Conservation (phyloP, 53 echinoderm and acorn worm genomes). For the Henricia sp. region DNA sequence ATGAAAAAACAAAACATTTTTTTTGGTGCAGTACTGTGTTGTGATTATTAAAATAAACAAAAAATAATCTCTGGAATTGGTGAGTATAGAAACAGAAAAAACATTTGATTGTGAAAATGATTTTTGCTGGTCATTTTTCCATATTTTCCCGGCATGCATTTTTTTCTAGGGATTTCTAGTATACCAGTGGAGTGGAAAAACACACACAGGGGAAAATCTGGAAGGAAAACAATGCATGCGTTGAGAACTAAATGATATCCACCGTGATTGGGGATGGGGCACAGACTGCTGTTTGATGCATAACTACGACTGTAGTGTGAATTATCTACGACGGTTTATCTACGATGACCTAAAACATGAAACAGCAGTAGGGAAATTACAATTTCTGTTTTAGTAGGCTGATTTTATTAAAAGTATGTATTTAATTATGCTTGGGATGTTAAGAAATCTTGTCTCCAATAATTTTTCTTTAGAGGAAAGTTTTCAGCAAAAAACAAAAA, state of each 20-base stretch:
- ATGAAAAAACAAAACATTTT: not conserved
- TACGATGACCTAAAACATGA: slow-evolving; percentile 11
- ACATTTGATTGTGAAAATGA: too few relatives aligned
- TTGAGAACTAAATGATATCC: slow-evolving; percentile 34
- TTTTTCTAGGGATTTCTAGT: slow-evolving; percentile 53
- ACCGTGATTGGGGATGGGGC: slow-evolving; percentile 26
- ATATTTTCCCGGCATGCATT: slow-evolving; percentile 53
- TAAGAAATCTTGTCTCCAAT: too few relatives aligned
- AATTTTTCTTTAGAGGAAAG: too few relatives aligned
- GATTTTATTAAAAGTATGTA: not conserved
- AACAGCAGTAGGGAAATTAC: slow-evolving; percentile 9
- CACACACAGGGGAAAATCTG: slow-evolving; percentile 63
- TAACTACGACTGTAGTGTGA: not conserved
- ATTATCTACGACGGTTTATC: not conserved
- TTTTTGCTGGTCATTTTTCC: slow-evolving; percentile 42
- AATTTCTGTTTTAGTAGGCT: slow-evolving; percentile 1
- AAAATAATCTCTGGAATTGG: too few relatives aligned
- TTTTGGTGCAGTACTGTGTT: too few relatives aligned
- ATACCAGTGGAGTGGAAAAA: slow-evolving; percentile 35
- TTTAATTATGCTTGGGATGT: too few relatives aligned
- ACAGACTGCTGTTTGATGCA: slow-evolving; percentile 54
- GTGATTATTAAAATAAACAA: too few relatives aligned
- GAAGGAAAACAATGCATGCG: slow-evolving; percentile 61
- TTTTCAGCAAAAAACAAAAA: too few relatives aligned
- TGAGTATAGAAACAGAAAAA: too few relatives aligned